These are phyloP conservation scores for Cerceris ruficornis DNA, from an alignment of 2,888 invertebrate genomes.

Conservation along the genomic window DNA sequence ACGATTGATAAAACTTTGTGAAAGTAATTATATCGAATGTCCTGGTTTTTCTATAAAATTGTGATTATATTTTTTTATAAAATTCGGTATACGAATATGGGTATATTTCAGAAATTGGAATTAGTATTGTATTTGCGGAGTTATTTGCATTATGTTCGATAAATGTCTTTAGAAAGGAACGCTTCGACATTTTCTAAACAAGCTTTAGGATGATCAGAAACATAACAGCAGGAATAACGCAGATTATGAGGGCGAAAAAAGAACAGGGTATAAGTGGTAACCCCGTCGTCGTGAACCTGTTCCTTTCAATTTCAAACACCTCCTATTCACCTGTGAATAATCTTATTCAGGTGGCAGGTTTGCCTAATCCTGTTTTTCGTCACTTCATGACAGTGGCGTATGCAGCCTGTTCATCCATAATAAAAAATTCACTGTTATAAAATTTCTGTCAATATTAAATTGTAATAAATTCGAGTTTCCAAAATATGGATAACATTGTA, in stretches of 20 bases:
- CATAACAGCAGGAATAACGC: neutral
- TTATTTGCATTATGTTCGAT: neutral
- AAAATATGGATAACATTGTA: neutral
- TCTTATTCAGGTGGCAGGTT: slow-evolving; percentile 51
- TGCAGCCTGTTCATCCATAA: neutral
- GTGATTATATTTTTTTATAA: neutral
- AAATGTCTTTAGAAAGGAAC: neutral
- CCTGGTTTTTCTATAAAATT: too few relatives aligned
- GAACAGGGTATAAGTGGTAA: slow-evolving; percentile 19
- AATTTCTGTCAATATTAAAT: too few relatives aligned
- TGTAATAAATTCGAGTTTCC: neutral
- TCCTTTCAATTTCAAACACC: slow-evolving; percentile 34
- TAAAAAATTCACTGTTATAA: neutral
- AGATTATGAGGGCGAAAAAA: slow-evolving; percentile 12
- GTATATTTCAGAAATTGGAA: neutral
- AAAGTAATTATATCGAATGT: too few relatives aligned
- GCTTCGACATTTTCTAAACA: neutral
- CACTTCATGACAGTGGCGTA: slow-evolving; percentile 36
- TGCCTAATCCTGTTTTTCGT: slow-evolving; percentile 30
- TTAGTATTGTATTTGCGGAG: neutral
- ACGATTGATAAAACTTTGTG: too few relatives aligned
- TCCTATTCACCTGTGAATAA: slow-evolving; percentile 46
- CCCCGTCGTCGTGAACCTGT: slow-evolving; percentile 46
- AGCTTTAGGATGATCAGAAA: neutral
- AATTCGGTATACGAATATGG: neutral